These are phyloP conservation scores for Ochlodes sylvanus DNA, from an alignment of 2,888 invertebrate species.

Conservation along the genomic window DNA sequence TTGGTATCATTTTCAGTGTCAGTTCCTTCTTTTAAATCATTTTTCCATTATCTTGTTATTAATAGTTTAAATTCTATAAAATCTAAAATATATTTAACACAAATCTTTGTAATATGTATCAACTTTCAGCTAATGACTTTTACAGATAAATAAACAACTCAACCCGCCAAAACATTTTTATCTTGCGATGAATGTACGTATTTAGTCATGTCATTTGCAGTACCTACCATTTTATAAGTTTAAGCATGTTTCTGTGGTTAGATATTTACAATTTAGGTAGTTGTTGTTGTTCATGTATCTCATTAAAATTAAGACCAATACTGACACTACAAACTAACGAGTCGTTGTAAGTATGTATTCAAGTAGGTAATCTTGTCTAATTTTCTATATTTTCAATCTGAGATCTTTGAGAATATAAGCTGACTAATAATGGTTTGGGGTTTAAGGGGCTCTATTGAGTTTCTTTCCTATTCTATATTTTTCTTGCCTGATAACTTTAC, in stretches of 20 bases:
- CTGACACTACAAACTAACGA: too few species aligned
- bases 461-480: too few species aligned
- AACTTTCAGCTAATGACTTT: conserved; percentile 17
- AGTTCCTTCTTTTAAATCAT: conserved; percentile 9
- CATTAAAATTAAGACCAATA: background rate
- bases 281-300: conserved; percentile 9
- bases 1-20: conserved; percentile 43
- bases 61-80: conserved; percentile 4
- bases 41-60: conserved; percentile 7
- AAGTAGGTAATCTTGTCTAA: too few species aligned
- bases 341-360: too few species aligned
- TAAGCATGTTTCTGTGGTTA: conserved; percentile 57
- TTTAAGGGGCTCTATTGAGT: too few species aligned
- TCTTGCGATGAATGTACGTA: conserved; percentile 14
- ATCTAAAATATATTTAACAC: conserved; percentile 4
- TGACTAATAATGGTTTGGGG: too few species aligned
- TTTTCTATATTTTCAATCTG: too few species aligned
- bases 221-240: conserved; percentile 14
- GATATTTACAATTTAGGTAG: conserved; percentile 38
- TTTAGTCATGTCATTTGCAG: conserved; percentile 23
- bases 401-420: conserved; percentile 2
- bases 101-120: background rate
- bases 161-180: conserved; percentile 10
- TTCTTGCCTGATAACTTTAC: too few species aligned
- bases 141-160: conserved; percentile 10